Evolutionary conservation across 2,113 vertebrate species (phyloP), one percentile per base, ranked within the genome.

Genomic region (Neolamprologus modestus): DNA sequence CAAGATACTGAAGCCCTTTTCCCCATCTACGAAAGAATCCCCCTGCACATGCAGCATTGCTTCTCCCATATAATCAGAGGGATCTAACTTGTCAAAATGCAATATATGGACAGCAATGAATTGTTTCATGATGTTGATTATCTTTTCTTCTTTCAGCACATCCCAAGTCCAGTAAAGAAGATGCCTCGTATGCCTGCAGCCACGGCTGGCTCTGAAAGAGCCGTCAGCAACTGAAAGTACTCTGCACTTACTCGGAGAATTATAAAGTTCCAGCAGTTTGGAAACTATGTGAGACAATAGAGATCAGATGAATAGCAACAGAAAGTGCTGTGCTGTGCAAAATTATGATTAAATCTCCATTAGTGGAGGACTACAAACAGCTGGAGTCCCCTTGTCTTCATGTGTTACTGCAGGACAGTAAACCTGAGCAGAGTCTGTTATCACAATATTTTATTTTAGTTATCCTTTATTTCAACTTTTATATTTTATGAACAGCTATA

Each of bases 91-190:
- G 71, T 50, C 42, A 78, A 78, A 78, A n/a, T 31, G 26, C 42
- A 78, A 19, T 28, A 78, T 78, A 28, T 19, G 16, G 71, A 19
- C 42, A 45, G 33, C n/a, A 54, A 66, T 17, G 8, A 81, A 73
- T n/a, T 33, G 13, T 45, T 28, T n/a, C 8, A 12, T 66, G 21
- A 26, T 52, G 4, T 68, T 82, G 80, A 68, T 57, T 16, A 28
- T 92, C 16, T 37, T 87, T 53, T 55, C 12, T n/a, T 90, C 89
- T 91, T 85, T 59, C 95, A 99, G 98, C 97, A 97, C 84, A 97
- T 98, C 92, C 98, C 98, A 88, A 99, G 98, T 94, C 98, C 98
- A 71, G 97, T 96, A 87, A 99, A 99, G 97, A 99, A 99, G 96
- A 97, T 99, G 96, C 98, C 98, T 90, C 97, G 98, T 91, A 98